Evolutionary conservation across 2,797 vertebrate genomes (phyloP).

Genomic region (Cirrhinus molitorella): DNA sequence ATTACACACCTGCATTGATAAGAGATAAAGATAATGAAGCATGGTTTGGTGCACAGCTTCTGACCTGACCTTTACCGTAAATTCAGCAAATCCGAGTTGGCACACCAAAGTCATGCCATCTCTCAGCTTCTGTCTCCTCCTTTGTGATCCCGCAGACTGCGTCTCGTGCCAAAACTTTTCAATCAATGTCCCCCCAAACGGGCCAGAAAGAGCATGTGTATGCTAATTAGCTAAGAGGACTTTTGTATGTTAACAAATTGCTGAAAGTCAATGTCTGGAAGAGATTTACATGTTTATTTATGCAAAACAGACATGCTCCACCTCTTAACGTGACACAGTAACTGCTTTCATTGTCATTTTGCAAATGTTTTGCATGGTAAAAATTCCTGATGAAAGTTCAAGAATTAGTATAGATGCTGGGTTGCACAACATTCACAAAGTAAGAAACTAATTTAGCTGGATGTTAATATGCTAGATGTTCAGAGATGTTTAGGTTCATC

Average conservation of each 20-base stretch:
- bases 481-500: slow-evolving; percentile 1
- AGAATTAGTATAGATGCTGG: neutral
- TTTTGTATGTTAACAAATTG: slow-evolving; percentile 78
- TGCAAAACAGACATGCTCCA: slow-evolving; percentile 66
- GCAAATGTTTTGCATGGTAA: neutral
- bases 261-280: slow-evolving; percentile 71
- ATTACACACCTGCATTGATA: neutral
- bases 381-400: neutral
- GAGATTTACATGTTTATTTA: slow-evolving; percentile 71
- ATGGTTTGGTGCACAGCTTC: neutral
- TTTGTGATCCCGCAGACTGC: slow-evolving; percentile 24
- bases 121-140: neutral
- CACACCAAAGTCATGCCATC: neutral
- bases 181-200: neutral
- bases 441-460: neutral
- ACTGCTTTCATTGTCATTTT: neutral
- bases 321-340: slow-evolving; percentile 8
- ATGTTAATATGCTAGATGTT: neutral
- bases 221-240: slow-evolving; percentile 67
- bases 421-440: neutral
- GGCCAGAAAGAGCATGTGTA: slow-evolving; percentile 32
- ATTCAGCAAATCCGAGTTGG: neutral
- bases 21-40: neutral
- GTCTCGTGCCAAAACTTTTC: slow-evolving; percentile 34
- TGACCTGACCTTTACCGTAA: neutral